A percentile compares a stretch with the other conserved stretches of the same genome.
Evolutionary conservation across 2,113 vertebrate species (phyloP).

Genomic region (Poeciliopsis retropinna): DNA sequence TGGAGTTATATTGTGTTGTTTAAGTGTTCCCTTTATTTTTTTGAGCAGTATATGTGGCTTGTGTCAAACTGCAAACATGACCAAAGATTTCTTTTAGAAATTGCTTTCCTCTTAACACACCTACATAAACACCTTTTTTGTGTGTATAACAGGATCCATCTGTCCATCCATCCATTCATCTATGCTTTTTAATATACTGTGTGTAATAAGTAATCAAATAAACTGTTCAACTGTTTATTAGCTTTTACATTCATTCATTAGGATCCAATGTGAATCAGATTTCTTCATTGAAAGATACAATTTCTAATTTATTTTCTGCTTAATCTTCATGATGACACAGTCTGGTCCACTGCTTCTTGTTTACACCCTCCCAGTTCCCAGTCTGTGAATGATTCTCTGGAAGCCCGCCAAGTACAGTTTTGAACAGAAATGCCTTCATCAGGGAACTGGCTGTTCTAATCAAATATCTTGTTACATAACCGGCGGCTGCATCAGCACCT

Average conservation of each 20-base stretch:
- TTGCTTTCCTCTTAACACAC: too few relatives aligned
- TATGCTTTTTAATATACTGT: neutral
- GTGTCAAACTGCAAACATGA: too few relatives aligned
- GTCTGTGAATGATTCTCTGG: constrained; percentile 39
- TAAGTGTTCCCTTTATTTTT: too few relatives aligned
- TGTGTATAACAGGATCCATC: neutral
- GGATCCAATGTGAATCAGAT: neutral
- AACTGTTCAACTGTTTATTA: neutral
- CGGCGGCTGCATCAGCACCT: constrained; percentile 38
- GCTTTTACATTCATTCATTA: neutral
- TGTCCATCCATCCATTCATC: neutral
- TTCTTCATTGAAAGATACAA: neutral
- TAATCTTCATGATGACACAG: neutral
- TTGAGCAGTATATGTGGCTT: too few relatives aligned
- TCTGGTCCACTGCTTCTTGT: constrained; percentile 22
- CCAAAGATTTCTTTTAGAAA: too few relatives aligned
- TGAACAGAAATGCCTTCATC: constrained; percentile 66
- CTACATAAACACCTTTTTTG: too few relatives aligned
- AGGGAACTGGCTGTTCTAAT: constrained; percentile 64
- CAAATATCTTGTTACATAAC: constrained; percentile 63
- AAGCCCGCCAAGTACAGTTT: constrained; percentile 25
- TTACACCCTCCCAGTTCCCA: constrained; percentile 27
- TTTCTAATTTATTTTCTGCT: neutral
- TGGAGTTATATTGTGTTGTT: too few relatives aligned
- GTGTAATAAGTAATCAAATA: neutral